Evolutionary conservation across 2,113 vertebrate species (phyloP).

Genomic region (Merops nubicus): DNA sequence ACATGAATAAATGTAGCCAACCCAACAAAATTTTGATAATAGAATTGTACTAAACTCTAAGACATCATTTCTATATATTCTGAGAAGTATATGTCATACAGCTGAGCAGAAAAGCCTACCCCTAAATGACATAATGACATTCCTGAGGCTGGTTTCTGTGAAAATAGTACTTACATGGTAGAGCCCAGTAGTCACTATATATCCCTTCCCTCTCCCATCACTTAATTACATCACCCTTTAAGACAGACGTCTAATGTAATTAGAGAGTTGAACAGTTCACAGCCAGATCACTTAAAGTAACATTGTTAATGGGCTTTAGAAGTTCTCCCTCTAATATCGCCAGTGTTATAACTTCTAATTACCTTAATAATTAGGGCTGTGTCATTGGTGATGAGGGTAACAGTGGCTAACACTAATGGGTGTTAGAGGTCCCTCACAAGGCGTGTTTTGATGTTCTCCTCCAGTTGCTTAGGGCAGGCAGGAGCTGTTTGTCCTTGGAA

Average conservation of each 20-base stretch:
- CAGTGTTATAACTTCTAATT: conserved; percentile 94
- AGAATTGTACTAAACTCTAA: background rate
- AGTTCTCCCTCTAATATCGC: conserved; percentile 86
- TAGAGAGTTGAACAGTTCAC: conserved; percentile 96
- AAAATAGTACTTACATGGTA: conserved; percentile 71
- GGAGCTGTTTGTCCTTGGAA: conserved; percentile 80
- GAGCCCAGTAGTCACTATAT: conserved; percentile 64
- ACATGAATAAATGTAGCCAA: background rate
- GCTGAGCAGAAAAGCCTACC: background rate
- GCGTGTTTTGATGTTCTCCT: conserved; percentile 81
- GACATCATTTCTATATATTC: conserved; percentile 16
- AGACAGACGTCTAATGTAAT: conserved; percentile 92
- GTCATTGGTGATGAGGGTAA: conserved; percentile 90
- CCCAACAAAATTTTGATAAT: background rate
- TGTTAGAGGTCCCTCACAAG: conserved; percentile 78
- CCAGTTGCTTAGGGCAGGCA: conserved; percentile 77
- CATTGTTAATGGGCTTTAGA: conserved; percentile 92
- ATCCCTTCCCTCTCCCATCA: conserved; percentile 82
- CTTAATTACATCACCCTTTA: conserved; percentile 94
- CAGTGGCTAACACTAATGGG: conserved; percentile 92
- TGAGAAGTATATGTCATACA: background rate
- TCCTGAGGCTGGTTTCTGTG: conserved; percentile 45
- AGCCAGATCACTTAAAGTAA: conserved; percentile 97
- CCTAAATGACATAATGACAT: conserved; percentile 49
- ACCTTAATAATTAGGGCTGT: conserved; percentile 94